phyloP scores from a whole-genome alignment of 2,113 vertebrate genomes.

The Ameiurus melas region DNA sequence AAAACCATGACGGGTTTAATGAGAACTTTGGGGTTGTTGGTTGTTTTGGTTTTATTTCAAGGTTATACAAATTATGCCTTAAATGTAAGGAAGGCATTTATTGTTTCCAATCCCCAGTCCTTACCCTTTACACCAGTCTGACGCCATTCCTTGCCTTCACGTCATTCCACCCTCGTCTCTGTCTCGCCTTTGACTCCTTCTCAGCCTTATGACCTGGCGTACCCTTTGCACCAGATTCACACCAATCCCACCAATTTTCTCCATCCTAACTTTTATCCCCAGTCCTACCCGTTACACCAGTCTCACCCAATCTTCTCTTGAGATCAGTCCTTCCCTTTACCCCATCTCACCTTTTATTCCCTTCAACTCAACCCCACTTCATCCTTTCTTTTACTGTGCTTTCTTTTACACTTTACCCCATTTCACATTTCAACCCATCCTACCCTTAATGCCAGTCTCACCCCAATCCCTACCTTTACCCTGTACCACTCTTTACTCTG shows the following conservation, averaged over 20 bases:
- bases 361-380: not conserved
- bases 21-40: not conserved
- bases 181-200: not conserved
- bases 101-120: not conserved
- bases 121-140: not conserved
- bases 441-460: not conserved
- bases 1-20: not conserved
- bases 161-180: not conserved
- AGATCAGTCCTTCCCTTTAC: not conserved
- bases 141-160: not conserved
- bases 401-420: not conserved
- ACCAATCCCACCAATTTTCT: not conserved
- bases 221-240: not conserved
- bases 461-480: not conserved
- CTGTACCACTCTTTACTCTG: too few species aligned
- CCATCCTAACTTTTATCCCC: not conserved
- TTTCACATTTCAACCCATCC: not conserved
- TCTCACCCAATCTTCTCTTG: too few species aligned
- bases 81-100: not conserved
- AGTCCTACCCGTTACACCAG: not conserved
- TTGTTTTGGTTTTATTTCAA: not conserved
- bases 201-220: not conserved
- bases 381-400: not conserved
- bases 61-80: not conserved
- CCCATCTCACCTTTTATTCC: not conserved